Evolutionary conservation across 2,113 vertebrate species (phyloP).

Genomic region (Myotis davidii): DNA sequence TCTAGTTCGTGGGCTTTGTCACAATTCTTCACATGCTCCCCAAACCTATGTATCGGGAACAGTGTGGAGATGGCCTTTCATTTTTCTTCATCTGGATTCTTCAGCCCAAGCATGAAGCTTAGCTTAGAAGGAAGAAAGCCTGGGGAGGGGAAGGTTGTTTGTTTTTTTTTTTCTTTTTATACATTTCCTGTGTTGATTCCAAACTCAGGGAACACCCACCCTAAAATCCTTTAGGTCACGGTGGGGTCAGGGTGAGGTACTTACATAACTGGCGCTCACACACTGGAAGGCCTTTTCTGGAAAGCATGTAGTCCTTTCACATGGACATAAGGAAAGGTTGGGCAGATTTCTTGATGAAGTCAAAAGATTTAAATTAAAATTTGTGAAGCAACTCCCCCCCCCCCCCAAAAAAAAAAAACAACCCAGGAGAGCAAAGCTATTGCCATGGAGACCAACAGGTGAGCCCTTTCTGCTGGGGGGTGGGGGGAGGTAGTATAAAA

Average conservation of each 20-base stretch:
- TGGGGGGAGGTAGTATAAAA: neutral
- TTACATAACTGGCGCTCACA: neutral
- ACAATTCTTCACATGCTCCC: neutral
- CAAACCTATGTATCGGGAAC: neutral
- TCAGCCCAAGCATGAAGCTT: neutral
- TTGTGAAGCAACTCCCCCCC: no score
- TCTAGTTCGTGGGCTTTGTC: neutral
- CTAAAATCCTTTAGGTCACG: neutral
- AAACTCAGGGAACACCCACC: neutral
- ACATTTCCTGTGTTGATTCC: neutral
- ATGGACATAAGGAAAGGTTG: neutral
- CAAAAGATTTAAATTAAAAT: neutral
- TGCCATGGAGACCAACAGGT: neutral
- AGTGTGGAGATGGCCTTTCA: neutral
- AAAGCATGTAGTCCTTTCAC: neutral
- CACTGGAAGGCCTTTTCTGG: neutral
- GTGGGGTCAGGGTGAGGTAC: neutral
- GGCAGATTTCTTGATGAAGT: neutral
- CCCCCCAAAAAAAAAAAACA: no score
- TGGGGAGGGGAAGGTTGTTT: neutral
- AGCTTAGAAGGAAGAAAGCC: neutral
- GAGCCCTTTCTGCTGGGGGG: neutral
- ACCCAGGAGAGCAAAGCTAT: neutral
- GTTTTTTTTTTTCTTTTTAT: neutral
- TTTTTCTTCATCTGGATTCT: neutral